Conservation (phyloP, 2,888 invertebrate genomes). For the Pelosia muscerda region DNA sequence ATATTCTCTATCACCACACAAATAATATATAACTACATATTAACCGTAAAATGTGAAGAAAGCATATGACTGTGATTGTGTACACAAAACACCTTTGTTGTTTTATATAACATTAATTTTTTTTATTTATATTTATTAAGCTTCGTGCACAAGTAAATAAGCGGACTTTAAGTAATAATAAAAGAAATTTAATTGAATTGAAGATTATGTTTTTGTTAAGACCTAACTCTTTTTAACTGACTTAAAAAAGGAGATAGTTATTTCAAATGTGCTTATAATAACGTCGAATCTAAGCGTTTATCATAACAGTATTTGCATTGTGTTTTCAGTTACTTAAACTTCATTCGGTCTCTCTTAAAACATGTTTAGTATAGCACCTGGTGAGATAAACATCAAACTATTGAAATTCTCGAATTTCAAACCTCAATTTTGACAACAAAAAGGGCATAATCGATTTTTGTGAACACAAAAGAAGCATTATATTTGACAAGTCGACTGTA, state of each 20-base stretch:
- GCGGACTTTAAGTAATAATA: no score
- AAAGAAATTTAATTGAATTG: no score
- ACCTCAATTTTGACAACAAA: conserved; percentile 87
- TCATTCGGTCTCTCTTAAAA: conserved; percentile 80
- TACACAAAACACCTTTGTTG: no score
- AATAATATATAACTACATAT: no score
- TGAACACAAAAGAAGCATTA: conserved; percentile 81
- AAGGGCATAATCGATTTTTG: conserved; percentile 86
- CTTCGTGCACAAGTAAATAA: no score
- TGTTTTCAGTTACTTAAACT: conserved; percentile 46
- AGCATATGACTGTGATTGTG: no score
- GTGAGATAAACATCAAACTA: conserved; percentile 85
- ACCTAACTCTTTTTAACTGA: not conserved
- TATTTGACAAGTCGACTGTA: conserved; percentile 86
- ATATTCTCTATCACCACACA: no score
- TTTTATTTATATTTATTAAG: no score
- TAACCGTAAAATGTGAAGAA: no score
- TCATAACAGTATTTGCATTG: conserved; percentile 46
- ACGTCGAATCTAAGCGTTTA: conserved; percentile 1
- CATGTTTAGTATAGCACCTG: conserved; percentile 81
- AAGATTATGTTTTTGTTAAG: not conserved
- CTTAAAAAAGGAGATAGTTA: no score
- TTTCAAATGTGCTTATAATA: not conserved
- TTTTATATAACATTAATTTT: no score
- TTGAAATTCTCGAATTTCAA: conserved; percentile 83